Evolutionary conservation across 2,888 invertebrate genomes (phyloP).

Genomic region (Auanema freiburgensis): DNA sequence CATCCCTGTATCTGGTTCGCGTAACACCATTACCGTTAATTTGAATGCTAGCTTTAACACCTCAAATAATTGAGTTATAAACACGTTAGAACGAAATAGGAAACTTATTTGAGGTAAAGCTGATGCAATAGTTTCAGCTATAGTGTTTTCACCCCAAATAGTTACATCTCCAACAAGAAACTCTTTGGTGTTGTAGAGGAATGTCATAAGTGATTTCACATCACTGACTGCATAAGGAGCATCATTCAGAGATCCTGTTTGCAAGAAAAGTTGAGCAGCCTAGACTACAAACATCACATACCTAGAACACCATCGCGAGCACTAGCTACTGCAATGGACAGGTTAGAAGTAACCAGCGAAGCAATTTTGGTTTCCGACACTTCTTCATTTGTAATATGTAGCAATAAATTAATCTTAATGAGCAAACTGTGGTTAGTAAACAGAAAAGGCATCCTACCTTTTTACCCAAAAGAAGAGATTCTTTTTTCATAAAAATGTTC

Average conservation of each 20-base stretch:
- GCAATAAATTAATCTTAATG: constrained; percentile 14
- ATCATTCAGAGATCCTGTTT: constrained; percentile 13
- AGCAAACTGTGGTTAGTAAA: too few relatives aligned
- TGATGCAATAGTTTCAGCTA: constrained; percentile 19
- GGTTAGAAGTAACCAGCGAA: constrained; percentile 7
- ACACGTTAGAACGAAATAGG: background rate
- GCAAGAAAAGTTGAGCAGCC: background rate
- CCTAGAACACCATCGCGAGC: constrained; percentile 21
- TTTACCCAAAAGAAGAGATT: background rate
- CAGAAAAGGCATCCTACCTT: constrained; percentile 10
- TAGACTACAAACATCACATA: constrained; percentile 6
- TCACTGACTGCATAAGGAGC: constrained; percentile 19
- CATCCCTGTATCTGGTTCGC: constrained; percentile 14
- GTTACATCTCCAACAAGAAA: constrained; percentile 17
- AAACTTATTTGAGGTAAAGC: constrained; percentile 13
- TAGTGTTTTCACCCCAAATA: constrained; percentile 15
- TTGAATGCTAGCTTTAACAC: constrained; percentile 14
- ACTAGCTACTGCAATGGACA: constrained; percentile 19
- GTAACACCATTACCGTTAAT: constrained; percentile 17
- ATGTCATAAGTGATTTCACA: constrained; percentile 13
- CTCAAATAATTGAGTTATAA: constrained; percentile 5
- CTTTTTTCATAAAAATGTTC: constrained; percentile 14
- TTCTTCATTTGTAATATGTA: constrained; percentile 21
- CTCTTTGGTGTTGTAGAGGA: constrained; percentile 12
- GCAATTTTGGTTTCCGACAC: constrained; percentile 11